Conservation (phyloP, 2,888 invertebrate genomes). For the Tinea semifulvella region DNA sequence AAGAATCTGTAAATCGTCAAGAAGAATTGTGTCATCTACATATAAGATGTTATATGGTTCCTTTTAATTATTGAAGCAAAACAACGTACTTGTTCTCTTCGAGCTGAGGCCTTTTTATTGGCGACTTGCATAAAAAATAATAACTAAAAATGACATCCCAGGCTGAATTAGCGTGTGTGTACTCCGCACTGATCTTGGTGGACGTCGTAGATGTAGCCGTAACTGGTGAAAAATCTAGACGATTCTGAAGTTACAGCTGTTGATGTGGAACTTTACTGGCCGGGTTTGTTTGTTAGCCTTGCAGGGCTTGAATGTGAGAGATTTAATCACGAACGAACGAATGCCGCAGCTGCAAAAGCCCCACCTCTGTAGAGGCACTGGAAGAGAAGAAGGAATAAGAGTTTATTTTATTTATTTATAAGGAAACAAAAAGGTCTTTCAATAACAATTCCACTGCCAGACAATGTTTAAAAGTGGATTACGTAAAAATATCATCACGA, state of each 20-base stretch:
- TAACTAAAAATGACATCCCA: slow-evolving; percentile 76
- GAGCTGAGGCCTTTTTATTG: slow-evolving; percentile 89
- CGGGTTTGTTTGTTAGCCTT: slow-evolving; percentile 96
- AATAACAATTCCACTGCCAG: too few species aligned
- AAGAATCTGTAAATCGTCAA: too few species aligned
- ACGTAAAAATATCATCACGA: too few species aligned
- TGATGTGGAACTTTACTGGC: slow-evolving; percentile 99
- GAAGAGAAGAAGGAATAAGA: too few species aligned
- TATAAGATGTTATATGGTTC: too few species aligned
- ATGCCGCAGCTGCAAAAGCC: too few species aligned
- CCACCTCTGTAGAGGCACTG: too few species aligned
- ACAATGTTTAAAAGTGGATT: too few species aligned
- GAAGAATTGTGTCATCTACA: too few species aligned
- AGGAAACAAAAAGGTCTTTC: too few species aligned
- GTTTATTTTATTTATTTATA: too few species aligned
- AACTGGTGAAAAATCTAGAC: slow-evolving; percentile 96
- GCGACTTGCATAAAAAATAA: slow-evolving; percentile 88
- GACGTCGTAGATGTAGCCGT: slow-evolving; percentile 98
- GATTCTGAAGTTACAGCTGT: slow-evolving; percentile 97
- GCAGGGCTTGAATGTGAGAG: slow-evolving; percentile 93
- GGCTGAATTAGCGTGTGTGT: slow-evolving; percentile 98
- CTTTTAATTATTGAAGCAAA: slow-evolving; percentile 64
- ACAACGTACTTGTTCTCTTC: slow-evolving; percentile 87
- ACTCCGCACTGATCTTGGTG: slow-evolving; percentile 93
- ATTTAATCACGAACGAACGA: slow-evolving; percentile 91